Conservation (phyloP, 2,113 vertebrate species). For the Melanerpes aurifrons region DNA sequence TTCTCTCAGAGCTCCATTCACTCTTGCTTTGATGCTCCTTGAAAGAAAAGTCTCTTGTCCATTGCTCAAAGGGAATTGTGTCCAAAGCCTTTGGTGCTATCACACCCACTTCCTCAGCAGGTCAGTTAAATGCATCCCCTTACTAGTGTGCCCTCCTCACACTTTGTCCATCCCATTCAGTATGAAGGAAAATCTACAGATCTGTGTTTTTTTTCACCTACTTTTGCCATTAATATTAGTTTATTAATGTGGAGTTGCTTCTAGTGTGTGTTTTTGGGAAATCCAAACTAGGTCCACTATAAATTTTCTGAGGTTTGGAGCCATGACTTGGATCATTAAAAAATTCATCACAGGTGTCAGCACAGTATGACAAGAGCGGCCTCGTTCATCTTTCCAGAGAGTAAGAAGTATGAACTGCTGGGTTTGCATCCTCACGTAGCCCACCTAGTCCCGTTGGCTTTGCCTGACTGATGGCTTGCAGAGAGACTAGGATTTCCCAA, state of each 20-base stretch:
- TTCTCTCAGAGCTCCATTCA: neutral
- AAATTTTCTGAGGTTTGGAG: neutral
- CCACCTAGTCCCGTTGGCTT: neutral
- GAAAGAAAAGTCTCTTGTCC: neutral
- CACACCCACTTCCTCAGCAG: neutral
- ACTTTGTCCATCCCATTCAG: neutral
- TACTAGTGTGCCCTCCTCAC: neutral
- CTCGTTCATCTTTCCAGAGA: neutral
- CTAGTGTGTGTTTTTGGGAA: neutral
- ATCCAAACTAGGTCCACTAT: neutral
- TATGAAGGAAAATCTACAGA: neutral
- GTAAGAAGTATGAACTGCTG: neutral
- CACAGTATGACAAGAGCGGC: neutral
- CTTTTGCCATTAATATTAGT: neutral
- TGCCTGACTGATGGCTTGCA: neutral
- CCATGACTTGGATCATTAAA: neutral
- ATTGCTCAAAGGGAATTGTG: neutral
- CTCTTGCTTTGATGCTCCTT: neutral
- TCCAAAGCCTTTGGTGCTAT: neutral
- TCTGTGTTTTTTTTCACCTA: neutral
- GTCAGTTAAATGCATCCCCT: neutral
- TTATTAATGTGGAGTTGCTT: neutral
- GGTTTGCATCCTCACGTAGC: neutral
- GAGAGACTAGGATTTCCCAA: slow-evolving; percentile 18
- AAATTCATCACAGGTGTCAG: neutral